Evolutionary conservation across 2,888 invertebrate species (phyloP).

Genomic region (Argyresthia goedartella): DNA sequence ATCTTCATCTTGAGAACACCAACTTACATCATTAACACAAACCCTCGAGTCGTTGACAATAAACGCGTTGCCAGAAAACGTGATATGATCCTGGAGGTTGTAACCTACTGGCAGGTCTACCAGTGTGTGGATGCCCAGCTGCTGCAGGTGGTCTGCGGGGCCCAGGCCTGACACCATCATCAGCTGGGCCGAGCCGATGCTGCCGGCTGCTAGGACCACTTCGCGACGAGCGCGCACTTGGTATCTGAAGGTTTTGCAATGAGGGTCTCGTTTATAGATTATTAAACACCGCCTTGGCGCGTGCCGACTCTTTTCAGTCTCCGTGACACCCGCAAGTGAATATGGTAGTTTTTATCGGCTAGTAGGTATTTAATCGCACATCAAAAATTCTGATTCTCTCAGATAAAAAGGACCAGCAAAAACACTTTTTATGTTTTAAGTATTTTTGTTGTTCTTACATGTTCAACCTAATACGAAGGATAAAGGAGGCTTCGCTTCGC

Average conservation of each 20-base stretch:
- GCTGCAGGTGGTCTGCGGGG: slow-evolving; percentile 71
- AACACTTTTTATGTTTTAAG: too few relatives aligned
- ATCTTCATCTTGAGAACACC: not conserved
- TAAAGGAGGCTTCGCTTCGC: too few relatives aligned
- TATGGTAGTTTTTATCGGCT: too few relatives aligned
- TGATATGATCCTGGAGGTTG: slow-evolving; percentile 86
- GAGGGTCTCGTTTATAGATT: not conserved
- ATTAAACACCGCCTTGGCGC: too few relatives aligned
- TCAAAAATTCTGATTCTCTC: too few relatives aligned
- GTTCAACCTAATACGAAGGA: too few relatives aligned
- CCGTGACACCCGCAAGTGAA: too few relatives aligned
- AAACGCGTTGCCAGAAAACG: slow-evolving; percentile 80
- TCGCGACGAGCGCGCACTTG: slow-evolving; percentile 75
- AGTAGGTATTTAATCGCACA: too few relatives aligned
- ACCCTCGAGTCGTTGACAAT: slow-evolving; percentile 75
- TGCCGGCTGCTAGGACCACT: slow-evolving; percentile 83
- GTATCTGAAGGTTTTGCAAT: slow-evolving; percentile 21
- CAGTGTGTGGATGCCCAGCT: slow-evolving; percentile 72
- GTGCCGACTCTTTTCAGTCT: not conserved
- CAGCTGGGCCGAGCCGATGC: slow-evolving; percentile 87
- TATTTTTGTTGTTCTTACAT: too few relatives aligned
- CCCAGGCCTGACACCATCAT: slow-evolving; percentile 89
- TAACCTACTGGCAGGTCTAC: slow-evolving; percentile 82
- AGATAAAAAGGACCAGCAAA: too few relatives aligned
- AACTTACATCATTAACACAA: slow-evolving; percentile 74